These are phyloP conservation scores for Suricata suricatta DNA, from an alignment of 2,113 vertebrate genomes.

Conservation along the genomic window DNA sequence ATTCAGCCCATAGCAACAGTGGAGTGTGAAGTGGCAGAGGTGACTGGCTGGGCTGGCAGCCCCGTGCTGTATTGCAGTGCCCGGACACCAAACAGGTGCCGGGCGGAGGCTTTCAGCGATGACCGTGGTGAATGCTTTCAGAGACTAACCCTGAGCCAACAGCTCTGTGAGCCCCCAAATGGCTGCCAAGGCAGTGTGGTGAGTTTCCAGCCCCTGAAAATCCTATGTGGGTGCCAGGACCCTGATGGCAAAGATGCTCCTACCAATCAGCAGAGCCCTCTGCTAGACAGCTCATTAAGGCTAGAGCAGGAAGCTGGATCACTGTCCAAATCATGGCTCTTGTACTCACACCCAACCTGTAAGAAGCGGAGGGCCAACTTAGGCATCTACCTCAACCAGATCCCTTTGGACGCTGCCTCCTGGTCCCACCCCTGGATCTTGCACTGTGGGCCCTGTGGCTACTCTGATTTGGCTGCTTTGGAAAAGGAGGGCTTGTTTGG, in stretches of 20 bases:
- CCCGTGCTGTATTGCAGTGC: slow-evolving; percentile 92
- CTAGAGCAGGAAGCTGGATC: not conserved
- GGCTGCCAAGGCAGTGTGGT: slow-evolving; percentile 96
- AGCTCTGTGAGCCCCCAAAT: slow-evolving; percentile 83
- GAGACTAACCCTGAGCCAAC: slow-evolving; percentile 69
- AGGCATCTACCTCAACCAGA: slow-evolving; percentile 91
- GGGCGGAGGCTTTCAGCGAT: slow-evolving; percentile 88
- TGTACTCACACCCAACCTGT: slow-evolving; percentile 93
- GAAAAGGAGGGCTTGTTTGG: slow-evolving; percentile 88
- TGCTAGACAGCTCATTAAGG: not conserved
- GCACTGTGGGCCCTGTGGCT: slow-evolving; percentile 89
- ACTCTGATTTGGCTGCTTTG: slow-evolving; percentile 92
- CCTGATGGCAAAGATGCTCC: not conserved
- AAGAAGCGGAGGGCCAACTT: slow-evolving; percentile 85
- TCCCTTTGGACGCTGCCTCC: slow-evolving; percentile 79
- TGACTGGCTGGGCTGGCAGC: slow-evolving; percentile 77
- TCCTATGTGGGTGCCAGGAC: not conserved
- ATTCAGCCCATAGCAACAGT: slow-evolving; percentile 73
- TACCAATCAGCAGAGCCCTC: not conserved
- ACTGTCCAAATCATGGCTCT: slow-evolving; percentile 84
- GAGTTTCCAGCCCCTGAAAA: slow-evolving; percentile 83
- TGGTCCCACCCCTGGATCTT: slow-evolving; percentile 91
- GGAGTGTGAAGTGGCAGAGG: slow-evolving; percentile 93
- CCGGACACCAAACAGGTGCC: slow-evolving; percentile 81
- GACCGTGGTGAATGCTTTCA: slow-evolving; percentile 86